Evolutionary conservation across 2,888 invertebrate species (phyloP), one percentile per base, ranked within the genome.

Genomic region (Mycogona germanica): DNA sequence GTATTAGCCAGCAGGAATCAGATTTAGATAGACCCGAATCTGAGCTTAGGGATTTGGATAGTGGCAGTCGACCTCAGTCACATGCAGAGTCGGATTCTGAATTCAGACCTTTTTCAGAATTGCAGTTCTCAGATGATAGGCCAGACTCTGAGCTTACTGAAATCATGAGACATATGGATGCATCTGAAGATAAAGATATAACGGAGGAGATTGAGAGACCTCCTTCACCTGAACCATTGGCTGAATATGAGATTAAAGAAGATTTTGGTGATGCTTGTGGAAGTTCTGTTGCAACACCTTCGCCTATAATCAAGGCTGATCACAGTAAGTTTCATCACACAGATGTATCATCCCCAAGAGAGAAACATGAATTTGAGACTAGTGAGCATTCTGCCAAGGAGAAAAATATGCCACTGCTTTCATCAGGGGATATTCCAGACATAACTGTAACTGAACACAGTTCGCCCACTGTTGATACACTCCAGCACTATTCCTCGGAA

Each of bases 401-500:
- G 17, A 52, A 55, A 37, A 19, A 29, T 7, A 19, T 26, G 14
- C 7, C 25, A 2, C n/a, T 17, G 3, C 19, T 21, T 14, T 30
- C 30, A n/a, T 35, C 66, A 53, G 65, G 66, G 50, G 68, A 68
- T 53, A 75, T 78, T 55, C 79, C 79, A n/a, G 77, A 76, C 62
- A 78, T 79, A 54, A 78, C 75, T 61, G 73, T 78, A 19, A 78
- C 78, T 5, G 78, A 78, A 73, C 77, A 77, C 62, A 71, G 76
- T 68, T 69, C 73, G 29, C 74, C 75, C 30, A 63, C 72, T 55
- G 67, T 70, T 25, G 71, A 73, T 56, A 64, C 67, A 55, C 68
- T 68, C 53, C 73, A 70, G 49, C 66, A 70, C 59, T 59, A 56
- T 48, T 57, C 58, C 9, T 70, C 59, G 64, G 70, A 63, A 66